A percentile compares a stretch with the other conserved stretches of the same genome.
These are phyloP conservation scores for Hedychridium roseum DNA, from an alignment of 2,888 invertebrate genomes.

Conservation along the genomic window DNA sequence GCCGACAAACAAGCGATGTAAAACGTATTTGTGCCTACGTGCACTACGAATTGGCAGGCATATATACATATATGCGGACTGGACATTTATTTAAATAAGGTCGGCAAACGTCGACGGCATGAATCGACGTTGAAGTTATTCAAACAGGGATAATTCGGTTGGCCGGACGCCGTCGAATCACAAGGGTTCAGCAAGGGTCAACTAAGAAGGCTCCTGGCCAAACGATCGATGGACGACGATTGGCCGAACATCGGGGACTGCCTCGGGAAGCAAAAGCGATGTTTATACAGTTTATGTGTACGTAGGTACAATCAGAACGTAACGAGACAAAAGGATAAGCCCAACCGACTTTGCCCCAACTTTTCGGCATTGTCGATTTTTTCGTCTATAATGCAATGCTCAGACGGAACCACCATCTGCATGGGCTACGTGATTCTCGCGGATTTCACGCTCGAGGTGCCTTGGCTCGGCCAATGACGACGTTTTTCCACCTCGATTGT, in stretches of 20 bases:
- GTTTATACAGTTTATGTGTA: constrained; percentile 35
- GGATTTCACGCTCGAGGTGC: constrained; percentile 48
- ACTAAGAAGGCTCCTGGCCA: constrained; percentile 29
- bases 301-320: too few relatives aligned
- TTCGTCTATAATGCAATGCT: too few relatives aligned
- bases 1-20: too few relatives aligned
- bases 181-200: constrained; percentile 24
- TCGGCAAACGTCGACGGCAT: constrained; percentile 21
- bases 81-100: constrained; percentile 36
- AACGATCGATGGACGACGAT: constrained; percentile 26
- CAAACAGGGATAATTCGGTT: constrained; percentile 37
- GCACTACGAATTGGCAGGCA: too few relatives aligned
- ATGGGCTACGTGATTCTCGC: constrained; percentile 49
- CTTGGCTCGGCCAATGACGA: too few relatives aligned
- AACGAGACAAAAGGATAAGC: too few relatives aligned
- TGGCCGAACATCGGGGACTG: constrained; percentile 18
- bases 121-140: constrained; percentile 26
- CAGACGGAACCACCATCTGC: too few relatives aligned
- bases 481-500: constrained; percentile 33
- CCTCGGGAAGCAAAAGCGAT: constrained; percentile 14
- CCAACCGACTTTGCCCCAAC: background rate
- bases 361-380: too few relatives aligned
- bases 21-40: too few relatives aligned
- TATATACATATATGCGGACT: constrained; percentile 29
- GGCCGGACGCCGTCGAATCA: constrained; percentile 23